A percentile compares a stretch with the other conserved stretches of the same genome.
phyloP scores from a whole-genome alignment of 2,888 invertebrate genomes.

The Apodemia mormo region DNA sequence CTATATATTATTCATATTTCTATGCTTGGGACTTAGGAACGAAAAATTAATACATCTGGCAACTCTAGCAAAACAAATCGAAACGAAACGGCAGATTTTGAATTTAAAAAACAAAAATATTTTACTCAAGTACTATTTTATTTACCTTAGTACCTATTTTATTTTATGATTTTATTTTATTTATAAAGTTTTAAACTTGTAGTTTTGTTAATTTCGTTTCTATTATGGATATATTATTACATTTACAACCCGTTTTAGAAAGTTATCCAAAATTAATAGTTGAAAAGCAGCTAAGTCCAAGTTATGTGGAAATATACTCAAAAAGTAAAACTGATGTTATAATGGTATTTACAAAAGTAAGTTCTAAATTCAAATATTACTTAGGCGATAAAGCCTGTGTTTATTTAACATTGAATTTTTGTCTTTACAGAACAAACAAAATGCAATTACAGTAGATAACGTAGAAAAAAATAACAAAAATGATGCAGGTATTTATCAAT shows the following conservation, averaged over 20 bases:
- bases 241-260: conserved; percentile 47
- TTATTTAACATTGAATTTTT: background rate
- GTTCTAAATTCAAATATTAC: conserved; percentile 18
- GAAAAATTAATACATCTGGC: no score
- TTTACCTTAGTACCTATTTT: no score
- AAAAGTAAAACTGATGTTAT: conserved; percentile 56
- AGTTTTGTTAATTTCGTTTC: conserved; percentile 4
- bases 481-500: conserved; percentile 47
- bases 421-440: conserved; percentile 49
- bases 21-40: no score
- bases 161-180: no score
- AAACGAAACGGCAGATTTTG: no score
- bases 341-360: conserved; percentile 60
- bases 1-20: no score
- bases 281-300: conserved; percentile 61
- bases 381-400: background rate
- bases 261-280: conserved; percentile 54
- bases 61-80: no score
- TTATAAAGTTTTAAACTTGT: no score
- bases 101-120: no score
- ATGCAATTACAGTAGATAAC: conserved; percentile 34
- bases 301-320: conserved; percentile 67
- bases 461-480: conserved; percentile 41
- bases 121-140: no score
- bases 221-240: conserved; percentile 53